phyloP scores from a whole-genome alignment of 2,113 vertebrate species.

The Microcebus lehilahytsara region DNA sequence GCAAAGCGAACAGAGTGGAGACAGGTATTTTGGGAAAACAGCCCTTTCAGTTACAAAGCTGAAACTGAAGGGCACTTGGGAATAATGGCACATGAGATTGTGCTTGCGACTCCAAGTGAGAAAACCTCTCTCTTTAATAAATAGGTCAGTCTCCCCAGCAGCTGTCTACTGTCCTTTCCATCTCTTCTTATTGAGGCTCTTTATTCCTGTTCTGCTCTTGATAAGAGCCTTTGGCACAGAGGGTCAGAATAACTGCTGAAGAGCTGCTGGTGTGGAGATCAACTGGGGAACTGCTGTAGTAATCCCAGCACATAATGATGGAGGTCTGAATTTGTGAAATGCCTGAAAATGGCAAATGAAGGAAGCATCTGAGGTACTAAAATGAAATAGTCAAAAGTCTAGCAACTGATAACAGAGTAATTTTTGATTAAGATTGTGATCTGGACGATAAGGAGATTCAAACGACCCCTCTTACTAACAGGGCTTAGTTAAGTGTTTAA shows the following conservation, averaged over 20 bases:
- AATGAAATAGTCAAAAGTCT: not conserved
- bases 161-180: not conserved
- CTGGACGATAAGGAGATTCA: too few species aligned
- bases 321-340: not conserved
- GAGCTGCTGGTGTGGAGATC: not conserved
- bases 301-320: not conserved
- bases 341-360: not conserved
- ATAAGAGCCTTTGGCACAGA: not conserved
- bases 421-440: not conserved
- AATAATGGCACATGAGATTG: not conserved
- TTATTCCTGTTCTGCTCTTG: not conserved
- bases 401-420: not conserved
- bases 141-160: not conserved
- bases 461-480: not conserved
- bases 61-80: not conserved
- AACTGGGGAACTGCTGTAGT: not conserved
- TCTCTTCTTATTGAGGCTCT: not conserved
- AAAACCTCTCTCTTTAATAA: not conserved
- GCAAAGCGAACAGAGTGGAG: not conserved
- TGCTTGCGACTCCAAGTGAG: not conserved
- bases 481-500: not conserved
- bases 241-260: not conserved
- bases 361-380: not conserved
- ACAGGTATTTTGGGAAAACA: not conserved
- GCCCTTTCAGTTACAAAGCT: not conserved